Conservation (phyloP, 2,888 invertebrate species). For the Drosophila neonasuta region DNA sequence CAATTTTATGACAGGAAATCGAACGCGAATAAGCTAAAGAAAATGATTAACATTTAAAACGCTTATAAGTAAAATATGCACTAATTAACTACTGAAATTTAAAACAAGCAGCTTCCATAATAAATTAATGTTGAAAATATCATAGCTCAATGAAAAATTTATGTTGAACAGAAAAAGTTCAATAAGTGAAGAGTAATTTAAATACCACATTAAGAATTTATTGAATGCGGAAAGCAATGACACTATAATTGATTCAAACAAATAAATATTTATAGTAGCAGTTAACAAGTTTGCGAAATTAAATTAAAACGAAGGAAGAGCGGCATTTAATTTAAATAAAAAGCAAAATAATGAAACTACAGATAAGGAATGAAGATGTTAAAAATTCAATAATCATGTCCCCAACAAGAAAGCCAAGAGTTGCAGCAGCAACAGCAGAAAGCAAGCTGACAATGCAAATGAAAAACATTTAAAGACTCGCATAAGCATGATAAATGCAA, state of each 20-base stretch:
- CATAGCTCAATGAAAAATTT: background rate
- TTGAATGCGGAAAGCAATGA: background rate
- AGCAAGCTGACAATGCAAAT: background rate
- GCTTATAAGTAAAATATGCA: no score
- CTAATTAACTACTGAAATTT: no score
- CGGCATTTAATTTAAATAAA: background rate
- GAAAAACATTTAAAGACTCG: background rate
- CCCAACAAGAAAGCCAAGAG: background rate
- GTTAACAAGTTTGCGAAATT: background rate
- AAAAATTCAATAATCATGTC: background rate
- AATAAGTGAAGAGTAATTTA: background rate
- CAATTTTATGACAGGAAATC: background rate
- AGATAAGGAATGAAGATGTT: background rate
- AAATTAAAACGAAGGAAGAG: background rate
- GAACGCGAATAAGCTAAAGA: no score
- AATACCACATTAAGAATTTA: background rate
- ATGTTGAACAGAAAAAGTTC: no score
- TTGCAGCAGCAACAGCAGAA: background rate
- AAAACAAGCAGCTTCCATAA: background rate
- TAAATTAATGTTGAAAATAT: background rate
- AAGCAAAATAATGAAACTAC: background rate
- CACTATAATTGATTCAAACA: background rate
- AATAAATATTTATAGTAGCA: background rate
- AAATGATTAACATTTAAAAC: no score
- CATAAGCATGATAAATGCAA: constrained; percentile 12